Evolutionary conservation across 2,113 vertebrate species (phyloP).

Genomic region (Psilopogon haemacephalus): DNA sequence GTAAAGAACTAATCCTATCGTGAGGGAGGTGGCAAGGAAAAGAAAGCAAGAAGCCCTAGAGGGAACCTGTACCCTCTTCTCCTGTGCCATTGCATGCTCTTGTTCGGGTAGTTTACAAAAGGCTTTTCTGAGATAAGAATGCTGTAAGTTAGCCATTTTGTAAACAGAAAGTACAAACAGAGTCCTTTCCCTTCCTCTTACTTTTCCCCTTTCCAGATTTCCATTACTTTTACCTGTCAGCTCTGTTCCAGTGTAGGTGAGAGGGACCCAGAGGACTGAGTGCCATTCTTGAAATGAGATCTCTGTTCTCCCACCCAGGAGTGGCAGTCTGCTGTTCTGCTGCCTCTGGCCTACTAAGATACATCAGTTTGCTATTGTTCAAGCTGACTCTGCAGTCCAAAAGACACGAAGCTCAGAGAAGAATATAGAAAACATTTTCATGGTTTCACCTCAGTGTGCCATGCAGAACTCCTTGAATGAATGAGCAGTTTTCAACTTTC

Average conservation of each 20-base stretch:
- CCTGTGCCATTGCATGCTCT: neutral
- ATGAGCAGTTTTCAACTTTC: neutral
- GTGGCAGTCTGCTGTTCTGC: neutral
- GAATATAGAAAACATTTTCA: neutral
- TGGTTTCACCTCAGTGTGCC: neutral
- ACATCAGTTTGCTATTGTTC: neutral
- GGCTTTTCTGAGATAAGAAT: neutral
- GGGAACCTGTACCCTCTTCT: neutral
- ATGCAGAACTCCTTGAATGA: neutral
- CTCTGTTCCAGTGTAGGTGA: neutral
- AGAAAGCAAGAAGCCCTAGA: neutral
- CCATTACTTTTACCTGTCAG: neutral
- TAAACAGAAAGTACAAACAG: neutral
- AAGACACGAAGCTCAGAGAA: neutral
- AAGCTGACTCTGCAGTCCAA: neutral
- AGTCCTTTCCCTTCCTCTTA: neutral
- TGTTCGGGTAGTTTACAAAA: neutral
- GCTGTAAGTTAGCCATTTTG: neutral
- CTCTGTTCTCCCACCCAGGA: neutral
- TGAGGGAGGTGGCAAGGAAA: neutral
- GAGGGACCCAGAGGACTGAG: neutral
- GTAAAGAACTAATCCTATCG: neutral
- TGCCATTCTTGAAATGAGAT: neutral
- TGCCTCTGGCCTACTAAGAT: neutral
- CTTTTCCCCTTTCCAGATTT: neutral